A percentile compares a stretch with the other conserved stretches of the same genome.
Conservation (phyloP, 2,888 invertebrate genomes). For the Machimus rusticus region DNA sequence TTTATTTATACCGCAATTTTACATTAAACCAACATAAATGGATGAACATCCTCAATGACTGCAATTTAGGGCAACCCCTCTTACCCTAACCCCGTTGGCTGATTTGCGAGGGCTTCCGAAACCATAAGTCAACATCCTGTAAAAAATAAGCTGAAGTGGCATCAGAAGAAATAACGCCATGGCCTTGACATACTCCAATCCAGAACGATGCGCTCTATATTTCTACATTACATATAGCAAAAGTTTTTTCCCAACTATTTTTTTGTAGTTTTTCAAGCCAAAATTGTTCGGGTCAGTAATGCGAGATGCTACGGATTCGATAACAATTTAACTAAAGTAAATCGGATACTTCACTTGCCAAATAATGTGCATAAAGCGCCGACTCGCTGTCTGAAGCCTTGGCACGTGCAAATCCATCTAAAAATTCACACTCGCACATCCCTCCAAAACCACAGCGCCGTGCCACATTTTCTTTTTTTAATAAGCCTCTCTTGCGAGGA, state of each 20-base stretch:
- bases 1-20: background rate
- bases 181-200: conserved; percentile 25
- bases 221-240: background rate
- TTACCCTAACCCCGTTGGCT: background rate
- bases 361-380: background rate
- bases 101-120: background rate
- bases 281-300: background rate
- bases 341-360: background rate
- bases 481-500: background rate
- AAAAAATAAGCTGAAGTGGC: background rate
- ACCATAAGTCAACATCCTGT: conserved; percentile 25
- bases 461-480: background rate
- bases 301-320: background rate
- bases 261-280: background rate
- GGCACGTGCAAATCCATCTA: background rate
- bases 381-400: conserved; percentile 9
- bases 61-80: background rate
- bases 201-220: background rate
- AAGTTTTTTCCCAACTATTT: background rate
- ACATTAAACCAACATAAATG: background rate
- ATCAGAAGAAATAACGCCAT: conserved; percentile 2
- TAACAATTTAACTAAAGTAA: background rate
- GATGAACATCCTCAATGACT: conserved; percentile 11
- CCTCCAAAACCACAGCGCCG: background rate
- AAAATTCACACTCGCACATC: background rate